These are phyloP conservation scores for Sitobion miscanthi DNA, from an alignment of 1,140 invertebrate species.

Conservation along the genomic window DNA sequence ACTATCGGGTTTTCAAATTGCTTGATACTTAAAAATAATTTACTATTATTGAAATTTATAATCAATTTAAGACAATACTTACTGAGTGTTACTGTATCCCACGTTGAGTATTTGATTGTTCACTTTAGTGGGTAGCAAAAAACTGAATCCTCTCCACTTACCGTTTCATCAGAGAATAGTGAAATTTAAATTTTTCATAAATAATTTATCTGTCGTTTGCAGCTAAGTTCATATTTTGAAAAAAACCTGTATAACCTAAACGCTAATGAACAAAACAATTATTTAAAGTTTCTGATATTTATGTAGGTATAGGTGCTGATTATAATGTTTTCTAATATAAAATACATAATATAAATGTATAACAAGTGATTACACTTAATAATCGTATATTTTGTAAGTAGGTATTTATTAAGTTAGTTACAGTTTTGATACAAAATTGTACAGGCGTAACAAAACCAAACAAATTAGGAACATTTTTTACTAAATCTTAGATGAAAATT, in stretches of 20 bases:
- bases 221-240: neutral
- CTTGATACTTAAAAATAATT: neutral
- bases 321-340: neutral
- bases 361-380: neutral
- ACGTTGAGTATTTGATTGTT: neutral
- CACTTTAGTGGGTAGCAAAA: neutral
- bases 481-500: neutral
- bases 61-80: neutral
- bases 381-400: neutral
- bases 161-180: no score
- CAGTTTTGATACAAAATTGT: neutral
- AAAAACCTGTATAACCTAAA: neutral
- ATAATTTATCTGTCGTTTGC: neutral
- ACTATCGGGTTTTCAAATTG: no score
- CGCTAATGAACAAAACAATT: neutral
- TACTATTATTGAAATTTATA: neutral
- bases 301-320: neutral
- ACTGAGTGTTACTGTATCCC: neutral
- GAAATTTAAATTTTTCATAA: neutral
- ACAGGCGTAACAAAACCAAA: neutral
- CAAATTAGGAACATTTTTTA: neutral
- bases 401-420: constrained; percentile 3
- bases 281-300: neutral
- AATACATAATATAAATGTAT: neutral
- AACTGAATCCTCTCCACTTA: no score